Base-by-base conservation (phyloP, 2,888 invertebrate genomes). In the Fragum whitleyi region DNA sequence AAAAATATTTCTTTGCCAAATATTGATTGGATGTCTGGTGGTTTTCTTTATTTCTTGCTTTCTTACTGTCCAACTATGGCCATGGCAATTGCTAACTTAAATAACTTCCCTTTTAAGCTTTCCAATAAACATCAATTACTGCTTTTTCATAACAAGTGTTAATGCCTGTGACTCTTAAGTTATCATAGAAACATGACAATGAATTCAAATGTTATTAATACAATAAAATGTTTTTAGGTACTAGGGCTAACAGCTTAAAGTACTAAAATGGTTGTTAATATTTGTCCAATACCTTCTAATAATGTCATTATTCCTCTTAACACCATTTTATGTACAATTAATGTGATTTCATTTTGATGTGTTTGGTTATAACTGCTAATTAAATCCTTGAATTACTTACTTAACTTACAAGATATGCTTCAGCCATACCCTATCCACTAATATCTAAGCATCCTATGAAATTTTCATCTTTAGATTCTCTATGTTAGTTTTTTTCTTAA, bases 81-180 rank as follows among this genome's bases (percentile, higher is more conserved):
- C 65, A 65, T 65, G 65, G 65, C 65, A 65, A 65, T 26, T 65
- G 65, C 65, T 65, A 42, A 65, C 65, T 65, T 42, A 6, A 57
- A 26, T 57, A 57, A 57, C 11, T 14, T 57, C 23, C 28, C 57
- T 5, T 14, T 2, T 11, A 57, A 23, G 57, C 57, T 57, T 57
- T 23, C 7, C 57, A 57, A 23, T 57, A 57, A 14, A 23, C 23
- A 5, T 19, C 11, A 57, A 26, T 51, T 5, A n/a, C 57, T 57
- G 57, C 57, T 47, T 47, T 47, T 47, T 47, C 16, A 47, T 47
- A 47, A 47, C 47, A 9, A 19, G 7, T 16, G 14, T 47, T 47
- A 9, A 47, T 47, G 47, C 47, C 16, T 47, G 47, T 47, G 14
- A 47, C n/a, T 47, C 14, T 47, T 14, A n/a, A 47, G n/a, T 14